phyloP scores from a whole-genome alignment of 2,113 vertebrate species.

The Ciconia stormi region DNA sequence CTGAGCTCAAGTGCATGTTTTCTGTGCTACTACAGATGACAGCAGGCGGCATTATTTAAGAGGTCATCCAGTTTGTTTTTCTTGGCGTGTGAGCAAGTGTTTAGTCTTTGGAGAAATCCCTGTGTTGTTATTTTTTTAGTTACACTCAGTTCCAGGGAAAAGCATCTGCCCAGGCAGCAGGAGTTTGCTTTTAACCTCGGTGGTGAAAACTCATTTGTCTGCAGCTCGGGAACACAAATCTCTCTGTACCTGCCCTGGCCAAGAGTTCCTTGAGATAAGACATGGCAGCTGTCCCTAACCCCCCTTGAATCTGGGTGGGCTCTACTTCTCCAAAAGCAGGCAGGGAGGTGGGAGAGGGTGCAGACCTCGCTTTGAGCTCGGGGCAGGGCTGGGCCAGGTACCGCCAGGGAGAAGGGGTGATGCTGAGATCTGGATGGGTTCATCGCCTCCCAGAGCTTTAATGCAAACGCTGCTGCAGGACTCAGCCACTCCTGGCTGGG shows the following conservation, averaged over 20 bases:
- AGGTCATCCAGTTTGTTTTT: slow-evolving; percentile 5
- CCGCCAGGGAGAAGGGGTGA: fast-evolving
- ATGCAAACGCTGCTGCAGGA: fast-evolving
- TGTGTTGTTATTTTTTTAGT: not conserved
- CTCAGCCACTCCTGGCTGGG: fast-evolving
- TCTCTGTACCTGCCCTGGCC: not conserved
- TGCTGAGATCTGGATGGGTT: not conserved
- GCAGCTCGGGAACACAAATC: not conserved
- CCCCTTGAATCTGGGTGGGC: not conserved
- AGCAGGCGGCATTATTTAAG: not conserved
- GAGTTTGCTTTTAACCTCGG: not conserved
- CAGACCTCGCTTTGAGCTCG: not conserved
- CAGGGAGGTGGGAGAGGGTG: not conserved
- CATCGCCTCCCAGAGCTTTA: fast-evolving
- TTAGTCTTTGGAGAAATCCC: slow-evolving; percentile 38
- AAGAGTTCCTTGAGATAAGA: not conserved
- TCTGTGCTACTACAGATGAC: not conserved
- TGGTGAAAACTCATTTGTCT: not conserved
- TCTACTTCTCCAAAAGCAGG: not conserved
- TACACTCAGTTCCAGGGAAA: not conserved
- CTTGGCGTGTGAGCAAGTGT: not conserved
- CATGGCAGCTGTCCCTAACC: fast-evolving
- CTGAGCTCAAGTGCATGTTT: not conserved
- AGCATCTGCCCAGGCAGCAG: not conserved
- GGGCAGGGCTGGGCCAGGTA: not conserved